Conservation (phyloP, 2,888 invertebrate species). For the Omphaloscelis lunosa region DNA sequence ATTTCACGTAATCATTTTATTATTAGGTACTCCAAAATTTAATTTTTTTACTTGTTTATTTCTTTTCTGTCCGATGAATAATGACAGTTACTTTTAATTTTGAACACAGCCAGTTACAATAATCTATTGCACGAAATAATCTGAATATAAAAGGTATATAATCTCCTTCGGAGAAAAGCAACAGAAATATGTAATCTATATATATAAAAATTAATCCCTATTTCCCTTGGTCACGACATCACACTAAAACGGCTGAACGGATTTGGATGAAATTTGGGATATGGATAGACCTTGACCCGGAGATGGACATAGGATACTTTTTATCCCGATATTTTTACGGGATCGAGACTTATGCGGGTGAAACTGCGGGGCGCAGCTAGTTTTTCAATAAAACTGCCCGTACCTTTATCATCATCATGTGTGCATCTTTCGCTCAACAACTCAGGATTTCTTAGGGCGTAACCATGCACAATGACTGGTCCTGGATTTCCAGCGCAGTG, state of each 20-base stretch:
- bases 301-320: too few species aligned
- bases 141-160: too few species aligned
- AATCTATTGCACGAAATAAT: background rate
- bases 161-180: conserved; percentile 14
- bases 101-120: conserved; percentile 47
- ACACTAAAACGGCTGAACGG: too few species aligned
- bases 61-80: conserved; percentile 34
- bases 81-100: conserved; percentile 30
- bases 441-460: background rate
- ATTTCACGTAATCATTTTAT: conserved; percentile 48
- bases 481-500: background rate
- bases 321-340: too few species aligned
- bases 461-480: background rate
- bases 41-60: conserved; percentile 59
- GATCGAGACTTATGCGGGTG: too few species aligned
- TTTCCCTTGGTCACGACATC: too few species aligned
- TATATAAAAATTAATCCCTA: too few species aligned
- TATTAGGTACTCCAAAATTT: conserved; percentile 46
- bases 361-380: too few species aligned
- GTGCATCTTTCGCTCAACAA: too few species aligned
- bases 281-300: too few species aligned
- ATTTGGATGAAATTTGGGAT: too few species aligned
- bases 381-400: background rate
- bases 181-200: background rate
- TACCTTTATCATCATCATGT: background rate